Percentiles rank a stretch among this genome's conserved stretches.
phyloP scores from a whole-genome alignment of 2,888 invertebrate species.

The Andrena trimmerana region DNA sequence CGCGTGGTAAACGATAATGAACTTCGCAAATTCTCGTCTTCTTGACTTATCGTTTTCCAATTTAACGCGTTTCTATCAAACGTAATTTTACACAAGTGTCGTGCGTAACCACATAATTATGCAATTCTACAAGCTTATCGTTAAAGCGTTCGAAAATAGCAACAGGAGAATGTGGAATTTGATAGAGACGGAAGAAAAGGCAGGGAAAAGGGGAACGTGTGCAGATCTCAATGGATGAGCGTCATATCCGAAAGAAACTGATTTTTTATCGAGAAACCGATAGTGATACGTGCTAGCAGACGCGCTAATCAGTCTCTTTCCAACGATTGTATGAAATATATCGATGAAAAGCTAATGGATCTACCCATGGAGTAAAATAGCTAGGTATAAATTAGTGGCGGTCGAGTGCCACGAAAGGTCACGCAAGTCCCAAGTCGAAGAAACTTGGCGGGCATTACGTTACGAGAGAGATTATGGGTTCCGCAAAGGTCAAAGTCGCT shows the following conservation, averaged over 20 bases:
- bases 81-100: too few species aligned
- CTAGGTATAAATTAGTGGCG: conserved; percentile 73
- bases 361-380: conserved; percentile 54
- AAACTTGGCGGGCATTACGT: conserved; percentile 42
- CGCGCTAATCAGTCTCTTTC: conserved; percentile 22
- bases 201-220: conserved; percentile 4
- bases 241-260: conserved; percentile 33
- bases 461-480: conserved; percentile 56
- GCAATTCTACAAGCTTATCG: not conserved
- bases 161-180: not conserved
- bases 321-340: conserved; percentile 10
- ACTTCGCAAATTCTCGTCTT: too few species aligned
- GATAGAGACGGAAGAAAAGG: not conserved
- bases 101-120: not conserved
- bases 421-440: conserved; percentile 70
- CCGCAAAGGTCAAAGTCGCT: conserved; percentile 54
- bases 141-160: not conserved
- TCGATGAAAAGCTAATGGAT: conserved; percentile 11
- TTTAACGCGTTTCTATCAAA: too few species aligned
- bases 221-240: not conserved
- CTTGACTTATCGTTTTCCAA: too few species aligned
- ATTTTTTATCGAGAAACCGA: not conserved
- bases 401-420: conserved; percentile 83
- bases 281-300: not conserved
- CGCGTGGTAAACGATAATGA: too few species aligned